phyloP scores from a whole-genome alignment of 2,797 vertebrate genomes.

The Xiphorhynchus erythropygius region DNA sequence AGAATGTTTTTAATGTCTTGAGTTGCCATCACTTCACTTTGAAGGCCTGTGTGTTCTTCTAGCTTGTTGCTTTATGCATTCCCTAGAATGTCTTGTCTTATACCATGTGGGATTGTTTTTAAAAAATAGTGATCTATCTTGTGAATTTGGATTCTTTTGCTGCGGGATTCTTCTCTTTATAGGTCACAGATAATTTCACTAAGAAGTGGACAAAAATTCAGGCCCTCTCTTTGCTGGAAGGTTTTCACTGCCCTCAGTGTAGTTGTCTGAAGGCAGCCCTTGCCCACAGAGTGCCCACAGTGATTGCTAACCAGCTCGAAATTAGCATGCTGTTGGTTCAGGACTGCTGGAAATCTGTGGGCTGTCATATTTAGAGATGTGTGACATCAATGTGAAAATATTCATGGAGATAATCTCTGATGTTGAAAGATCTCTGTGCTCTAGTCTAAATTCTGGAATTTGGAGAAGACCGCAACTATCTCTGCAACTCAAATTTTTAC shows the following conservation, averaged over 20 bases:
- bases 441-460: background rate
- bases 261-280: background rate
- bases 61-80: background rate
- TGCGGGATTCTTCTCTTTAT: background rate
- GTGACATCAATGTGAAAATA: background rate
- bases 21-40: background rate
- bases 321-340: background rate
- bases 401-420: background rate
- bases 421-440: background rate
- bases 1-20: background rate
- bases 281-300: background rate
- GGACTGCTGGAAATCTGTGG: background rate
- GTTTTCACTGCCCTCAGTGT: background rate
- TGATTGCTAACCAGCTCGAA: background rate
- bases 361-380: background rate
- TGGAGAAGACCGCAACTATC: background rate
- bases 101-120: accelerated
- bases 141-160: background rate
- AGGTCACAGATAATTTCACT: background rate
- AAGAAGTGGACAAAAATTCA: background rate
- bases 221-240: background rate
- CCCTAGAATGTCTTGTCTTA: background rate
- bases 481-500: background rate
- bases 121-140: background rate
- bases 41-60: background rate